These are phyloP conservation scores for Gymnoscopelus microlampas DNA, from an alignment of 2,797 vertebrate genomes.

Conservation along the genomic window DNA sequence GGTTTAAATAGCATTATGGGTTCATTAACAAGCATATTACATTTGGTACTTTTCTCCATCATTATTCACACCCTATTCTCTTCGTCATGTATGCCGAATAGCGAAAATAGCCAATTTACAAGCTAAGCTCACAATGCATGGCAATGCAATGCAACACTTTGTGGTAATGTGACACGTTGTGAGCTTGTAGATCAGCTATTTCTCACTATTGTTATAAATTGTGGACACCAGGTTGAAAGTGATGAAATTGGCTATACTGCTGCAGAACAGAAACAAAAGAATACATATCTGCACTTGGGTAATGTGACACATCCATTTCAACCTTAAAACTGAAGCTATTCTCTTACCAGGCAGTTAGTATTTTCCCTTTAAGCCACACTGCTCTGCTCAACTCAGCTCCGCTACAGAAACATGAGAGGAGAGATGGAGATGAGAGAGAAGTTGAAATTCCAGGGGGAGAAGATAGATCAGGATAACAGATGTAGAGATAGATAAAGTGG, in stretches of 20 bases:
- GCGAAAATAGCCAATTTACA: too few species aligned
- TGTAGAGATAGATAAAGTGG: slow-evolving; percentile 72
- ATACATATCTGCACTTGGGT: too few species aligned
- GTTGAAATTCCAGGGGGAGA: slow-evolving; percentile 63
- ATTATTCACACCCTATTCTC: slow-evolving; percentile 31
- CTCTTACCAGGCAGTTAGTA: slow-evolving; percentile 2
- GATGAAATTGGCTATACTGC: too few species aligned
- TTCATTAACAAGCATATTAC: slow-evolving; percentile 32
- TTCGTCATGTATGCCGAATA: slow-evolving; percentile 22
- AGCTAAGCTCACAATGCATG: too few species aligned
- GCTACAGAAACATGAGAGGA: slow-evolving; percentile 40
- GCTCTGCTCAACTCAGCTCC: slow-evolving; percentile 27
- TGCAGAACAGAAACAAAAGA: too few species aligned
- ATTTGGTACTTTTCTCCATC: slow-evolving; percentile 33
- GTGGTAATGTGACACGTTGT: too few species aligned
- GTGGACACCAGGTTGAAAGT: too few species aligned
- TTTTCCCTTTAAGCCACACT: slow-evolving; percentile 18
- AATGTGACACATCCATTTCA: slow-evolving; percentile 20
- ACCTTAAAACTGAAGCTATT: slow-evolving; percentile 25
- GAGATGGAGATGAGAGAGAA: slow-evolving; percentile 35
- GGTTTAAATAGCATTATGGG: slow-evolving; percentile 15
- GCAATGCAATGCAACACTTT: too few species aligned
- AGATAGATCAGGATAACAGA: slow-evolving; percentile 56
- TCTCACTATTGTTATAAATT: too few species aligned
- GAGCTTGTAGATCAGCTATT: too few species aligned